Percentiles rank a stretch among this genome's conserved stretches.
Conservation (phyloP, 2,797 vertebrate species). For the Sebastes elongatus region DNA sequence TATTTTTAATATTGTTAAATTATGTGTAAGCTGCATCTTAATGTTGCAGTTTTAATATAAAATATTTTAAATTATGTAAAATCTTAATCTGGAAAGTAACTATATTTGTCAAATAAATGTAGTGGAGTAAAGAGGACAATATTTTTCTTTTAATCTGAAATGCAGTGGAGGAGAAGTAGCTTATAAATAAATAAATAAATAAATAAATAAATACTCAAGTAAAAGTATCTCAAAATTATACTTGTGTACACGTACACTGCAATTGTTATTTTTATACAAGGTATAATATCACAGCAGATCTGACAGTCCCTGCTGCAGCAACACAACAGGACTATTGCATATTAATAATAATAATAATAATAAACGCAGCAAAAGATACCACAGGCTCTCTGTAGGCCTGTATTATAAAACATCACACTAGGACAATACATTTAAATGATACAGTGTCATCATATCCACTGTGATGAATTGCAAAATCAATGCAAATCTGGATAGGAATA, state of each 20-base stretch:
- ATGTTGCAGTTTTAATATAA: too few relatives aligned
- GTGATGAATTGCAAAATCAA: not conserved
- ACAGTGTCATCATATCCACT: not conserved
- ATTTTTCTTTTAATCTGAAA: not conserved
- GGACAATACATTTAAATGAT: not conserved
- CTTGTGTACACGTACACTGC: not conserved
- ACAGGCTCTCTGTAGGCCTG: not conserved
- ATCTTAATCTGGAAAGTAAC: too few relatives aligned
- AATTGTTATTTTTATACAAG: not conserved
- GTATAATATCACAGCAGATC: not conserved
- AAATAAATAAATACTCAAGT: not conserved
- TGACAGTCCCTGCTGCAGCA: not conserved
- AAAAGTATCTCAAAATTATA: not conserved
- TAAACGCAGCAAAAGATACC: not conserved
- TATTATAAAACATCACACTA: not conserved
- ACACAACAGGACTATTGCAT: not conserved
- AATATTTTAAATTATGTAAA: not conserved
- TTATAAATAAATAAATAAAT: too few relatives aligned
- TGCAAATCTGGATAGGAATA: not conserved
- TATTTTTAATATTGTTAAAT: not conserved
- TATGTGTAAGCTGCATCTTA: not conserved
- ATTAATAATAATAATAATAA: not conserved
- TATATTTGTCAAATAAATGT: not conserved
- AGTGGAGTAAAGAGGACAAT: not conserved
- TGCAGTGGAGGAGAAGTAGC: not conserved